Evolutionary conservation across 2,888 invertebrate genomes (phyloP), one percentile per base, ranked within the genome.

Genomic region (Drosophila setosimentum): DNA sequence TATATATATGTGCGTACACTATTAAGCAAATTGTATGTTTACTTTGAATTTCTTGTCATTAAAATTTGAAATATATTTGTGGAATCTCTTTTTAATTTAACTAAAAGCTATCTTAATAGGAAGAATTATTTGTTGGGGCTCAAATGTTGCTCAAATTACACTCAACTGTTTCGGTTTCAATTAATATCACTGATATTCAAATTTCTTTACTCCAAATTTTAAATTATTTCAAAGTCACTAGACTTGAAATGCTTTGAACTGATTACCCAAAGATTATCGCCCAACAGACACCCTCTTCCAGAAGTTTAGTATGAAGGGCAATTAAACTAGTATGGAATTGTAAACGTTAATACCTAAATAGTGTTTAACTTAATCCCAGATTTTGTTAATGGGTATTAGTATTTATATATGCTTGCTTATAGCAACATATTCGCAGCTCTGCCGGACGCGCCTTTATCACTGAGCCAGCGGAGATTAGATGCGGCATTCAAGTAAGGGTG

Each of bases 361-460:
- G 5, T 21, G 21, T 4, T 21, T 45, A 45, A 45, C 21, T 16
- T 45, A 16, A 45, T 24, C 7, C 16, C 21, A 16, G 7, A 7
- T 6, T 58, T 48, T 30, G 29, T 29, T 35, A 1, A 16, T 0
- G 60, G 35, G 60, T 49, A 35, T 59, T 66, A 60, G 68, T 59
- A 42, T 11, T 27, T 30, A 18, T 27, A 27, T 16, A 10, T 8
- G 42, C 10, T n/a, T 27, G 18, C 16, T 35, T 18, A 3, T 16
- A 54, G 24, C 33, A 11, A 27, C 21, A 21, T 29, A 42, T 42
- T 29, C 21, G 33, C 27, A 11, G 30, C 35, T 37, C 54, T 62
- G 68, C 62, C 76, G 76, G 80, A 72, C 78, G 78, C 80, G 76
- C 78, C 80, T 78, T 78, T 78, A 78, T 78, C 76, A 59, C 62